Evolutionary conservation across 2,113 vertebrate genomes (phyloP).

Genomic region (Daphoenositta chrysoptera): DNA sequence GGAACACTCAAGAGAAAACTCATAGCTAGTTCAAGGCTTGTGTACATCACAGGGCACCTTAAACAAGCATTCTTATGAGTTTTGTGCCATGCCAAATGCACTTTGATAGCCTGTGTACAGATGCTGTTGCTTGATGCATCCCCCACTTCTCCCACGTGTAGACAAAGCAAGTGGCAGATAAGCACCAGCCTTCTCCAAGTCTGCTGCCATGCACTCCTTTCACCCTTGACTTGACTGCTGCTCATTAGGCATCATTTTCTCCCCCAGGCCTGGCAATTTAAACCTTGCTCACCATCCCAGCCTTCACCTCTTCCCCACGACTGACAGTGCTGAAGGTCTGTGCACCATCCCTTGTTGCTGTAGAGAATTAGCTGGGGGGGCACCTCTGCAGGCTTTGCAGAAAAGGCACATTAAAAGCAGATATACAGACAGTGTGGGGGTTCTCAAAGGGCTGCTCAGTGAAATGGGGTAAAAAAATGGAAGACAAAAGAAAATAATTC

Average conservation of each 20-base stretch:
- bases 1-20: neutral
- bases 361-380: neutral
- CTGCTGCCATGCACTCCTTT: neutral
- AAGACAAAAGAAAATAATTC: neutral
- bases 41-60: neutral
- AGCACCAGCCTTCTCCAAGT: neutral
- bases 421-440: neutral
- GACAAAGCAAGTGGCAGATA: neutral
- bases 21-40: neutral
- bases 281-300: neutral
- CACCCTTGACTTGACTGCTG: neutral
- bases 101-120: neutral
- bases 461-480: neutral
- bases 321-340: neutral
- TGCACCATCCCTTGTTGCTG: neutral
- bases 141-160: neutral
- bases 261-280: neutral
- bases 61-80: neutral
- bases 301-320: neutral
- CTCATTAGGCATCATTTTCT: neutral
- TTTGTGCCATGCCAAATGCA: neutral
- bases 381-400: neutral
- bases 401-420: neutral
- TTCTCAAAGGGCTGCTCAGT: neutral
- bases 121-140: neutral